Evolutionary conservation across 2,113 vertebrate genomes (phyloP), one percentile per base, ranked within the genome.

Genomic region (Anseranas semipalmata): DNA sequence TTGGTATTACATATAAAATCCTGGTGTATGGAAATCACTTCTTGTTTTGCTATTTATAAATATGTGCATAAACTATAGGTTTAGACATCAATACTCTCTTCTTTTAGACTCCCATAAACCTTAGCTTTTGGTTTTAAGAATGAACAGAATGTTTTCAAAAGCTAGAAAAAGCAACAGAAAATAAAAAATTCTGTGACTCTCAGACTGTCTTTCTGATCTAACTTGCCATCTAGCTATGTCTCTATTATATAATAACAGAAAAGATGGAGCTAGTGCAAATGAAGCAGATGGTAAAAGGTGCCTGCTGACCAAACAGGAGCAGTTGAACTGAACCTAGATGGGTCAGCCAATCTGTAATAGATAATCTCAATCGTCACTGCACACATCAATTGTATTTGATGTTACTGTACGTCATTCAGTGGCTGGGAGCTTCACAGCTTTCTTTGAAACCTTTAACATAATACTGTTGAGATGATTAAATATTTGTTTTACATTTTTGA

Each of bases 221-320:
- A 91, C 75, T 63, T 83, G 50, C 39, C 79, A n/a, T 63, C 65
- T 91, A 89, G 66, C 43, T 59, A 88, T 76, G 77, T 91, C 21
- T 80, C 16, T 65, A 12, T 37, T 86, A 32, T 35, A 88, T 58
- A 95, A 83, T 43, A 65, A 85, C n/a, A 93, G 67, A 94, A 96
- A 97, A 78, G 39, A 87, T 79, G 74, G 37, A 97, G 30, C 52
- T 43, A 95, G 41, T 95, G 13, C 12, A 59, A 85, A 58, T 90
- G 93, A 97, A 97, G n/a, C 93, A 97, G 96, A 96, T 92, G 78
- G 94, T 81, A 82, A 86, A 96, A 97, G 27, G 52, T 94, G 90
- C 30, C 87, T 96, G 85, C 93, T 98, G 97, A 97, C 87, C 95
- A 95, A 96, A 97, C 59, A 84, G 62, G 68, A 96, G 63, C 90